phyloP scores from a whole-genome alignment of 53 echinoderm and acorn worm species.

The Temnopleurus reevesii region DNA sequence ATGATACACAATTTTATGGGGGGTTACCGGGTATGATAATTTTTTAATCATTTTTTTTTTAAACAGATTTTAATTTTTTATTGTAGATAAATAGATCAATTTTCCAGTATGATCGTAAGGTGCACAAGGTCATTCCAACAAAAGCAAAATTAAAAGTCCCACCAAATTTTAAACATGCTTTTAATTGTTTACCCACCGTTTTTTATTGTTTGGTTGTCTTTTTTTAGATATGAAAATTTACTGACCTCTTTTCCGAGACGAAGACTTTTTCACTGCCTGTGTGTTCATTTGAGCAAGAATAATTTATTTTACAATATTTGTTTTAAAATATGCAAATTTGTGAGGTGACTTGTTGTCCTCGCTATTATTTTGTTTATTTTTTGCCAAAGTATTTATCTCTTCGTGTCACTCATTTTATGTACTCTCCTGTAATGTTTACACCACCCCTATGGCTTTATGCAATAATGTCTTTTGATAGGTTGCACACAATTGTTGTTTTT shows the following conservation, averaged over 20 bases:
- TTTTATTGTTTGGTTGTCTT: too few relatives aligned
- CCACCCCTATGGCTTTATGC: not conserved
- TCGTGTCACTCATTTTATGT: constrained; percentile 16
- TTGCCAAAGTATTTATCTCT: constrained; percentile 30
- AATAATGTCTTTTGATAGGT: not conserved
- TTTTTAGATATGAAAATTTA: not conserved
- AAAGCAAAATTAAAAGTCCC: not conserved
- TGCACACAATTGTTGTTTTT: not conserved
- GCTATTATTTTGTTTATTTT: not conserved
- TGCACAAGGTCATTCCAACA: not conserved
- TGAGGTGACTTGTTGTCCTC: not conserved
- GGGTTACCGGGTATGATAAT: too few relatives aligned
- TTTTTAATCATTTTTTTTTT: too few relatives aligned
- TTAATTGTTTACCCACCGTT: not conserved
- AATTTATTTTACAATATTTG: not conserved
- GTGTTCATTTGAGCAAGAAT: not conserved
- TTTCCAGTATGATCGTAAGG: not conserved
- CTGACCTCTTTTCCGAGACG: not conserved
- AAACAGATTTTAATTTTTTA: not conserved
- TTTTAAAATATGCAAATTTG: constrained; percentile 2
- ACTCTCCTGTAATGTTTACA: constrained; percentile 14
- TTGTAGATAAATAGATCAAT: not conserved
- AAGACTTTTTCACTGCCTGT: not conserved
- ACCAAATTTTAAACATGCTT: not conserved
- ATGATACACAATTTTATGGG: too few relatives aligned